Conservation (phyloP, 2,113 vertebrate species). For the Cygnus atratus region DNA sequence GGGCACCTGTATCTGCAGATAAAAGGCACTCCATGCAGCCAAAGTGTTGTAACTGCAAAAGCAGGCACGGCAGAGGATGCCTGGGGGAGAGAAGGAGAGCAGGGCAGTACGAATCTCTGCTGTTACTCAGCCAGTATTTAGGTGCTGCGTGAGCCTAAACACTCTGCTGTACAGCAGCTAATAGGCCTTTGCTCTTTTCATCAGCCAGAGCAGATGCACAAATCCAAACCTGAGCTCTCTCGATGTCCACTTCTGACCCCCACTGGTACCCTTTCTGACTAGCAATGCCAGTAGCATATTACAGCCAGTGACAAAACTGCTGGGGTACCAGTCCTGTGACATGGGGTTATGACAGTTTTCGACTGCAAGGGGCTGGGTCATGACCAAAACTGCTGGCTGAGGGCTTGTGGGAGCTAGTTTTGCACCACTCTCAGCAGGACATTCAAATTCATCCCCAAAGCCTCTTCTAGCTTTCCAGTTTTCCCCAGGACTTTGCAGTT, state of each 20-base stretch:
- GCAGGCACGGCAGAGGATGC: background rate
- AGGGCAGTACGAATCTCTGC: background rate
- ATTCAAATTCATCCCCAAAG: background rate
- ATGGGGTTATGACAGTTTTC: background rate
- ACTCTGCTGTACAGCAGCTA: background rate
- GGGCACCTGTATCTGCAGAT: background rate
- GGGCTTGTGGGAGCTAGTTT: background rate
- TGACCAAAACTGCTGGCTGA: background rate
- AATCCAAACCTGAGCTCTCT: background rate
- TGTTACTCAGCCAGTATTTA: background rate
- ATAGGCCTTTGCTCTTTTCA: background rate
- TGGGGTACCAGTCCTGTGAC: background rate
- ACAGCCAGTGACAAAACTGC: background rate
- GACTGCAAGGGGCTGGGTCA: background rate
- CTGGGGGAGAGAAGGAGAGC: background rate
- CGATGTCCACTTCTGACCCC: background rate
- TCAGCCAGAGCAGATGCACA: background rate
- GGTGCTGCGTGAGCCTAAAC: background rate
- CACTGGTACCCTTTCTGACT: background rate
- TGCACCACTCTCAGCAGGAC: background rate
- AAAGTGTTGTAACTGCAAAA: background rate
- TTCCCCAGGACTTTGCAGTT: background rate
- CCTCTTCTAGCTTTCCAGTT: background rate
- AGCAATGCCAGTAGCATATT: background rate
- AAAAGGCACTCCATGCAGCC: background rate